A percentile compares a stretch with the other conserved stretches of the same genome.
Evolutionary conservation across 2,113 vertebrate genomes (phyloP).

Genomic region (Gymnobelideus leadbeateri): DNA sequence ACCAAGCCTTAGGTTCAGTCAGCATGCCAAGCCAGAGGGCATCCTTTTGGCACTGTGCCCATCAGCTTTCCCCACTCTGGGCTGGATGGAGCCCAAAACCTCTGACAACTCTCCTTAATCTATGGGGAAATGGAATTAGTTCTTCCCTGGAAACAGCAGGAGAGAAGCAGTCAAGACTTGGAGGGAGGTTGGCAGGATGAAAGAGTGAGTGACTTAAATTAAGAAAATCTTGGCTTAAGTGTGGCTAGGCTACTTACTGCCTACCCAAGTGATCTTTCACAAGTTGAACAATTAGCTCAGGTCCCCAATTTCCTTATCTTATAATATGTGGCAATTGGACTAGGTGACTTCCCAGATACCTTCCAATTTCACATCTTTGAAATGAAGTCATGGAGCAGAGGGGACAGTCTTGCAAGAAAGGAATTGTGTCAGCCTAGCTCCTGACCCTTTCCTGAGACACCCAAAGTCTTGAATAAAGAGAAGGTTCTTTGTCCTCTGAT

Average conservation of each 20-base stretch:
- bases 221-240: not conserved
- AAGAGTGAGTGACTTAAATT: not conserved
- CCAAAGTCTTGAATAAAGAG: not conserved
- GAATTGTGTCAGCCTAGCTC: not conserved
- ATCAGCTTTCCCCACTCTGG: slow-evolving; percentile 19
- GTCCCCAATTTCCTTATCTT: not conserved
- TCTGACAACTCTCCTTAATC: not conserved
- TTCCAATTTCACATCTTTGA: not conserved
- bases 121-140: not conserved
- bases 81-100: slow-evolving; percentile 9
- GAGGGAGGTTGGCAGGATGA: not conserved
- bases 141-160: slow-evolving; percentile 4
- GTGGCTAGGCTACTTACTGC: not conserved
- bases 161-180: not conserved
- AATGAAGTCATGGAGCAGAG: not conserved
- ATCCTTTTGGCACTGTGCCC: slow-evolving; percentile 41
- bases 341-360: not conserved
- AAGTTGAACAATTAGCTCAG: not conserved
- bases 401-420: not conserved
- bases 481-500: not conserved
- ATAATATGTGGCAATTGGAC: not conserved
- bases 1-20: slow-evolving; percentile 16
- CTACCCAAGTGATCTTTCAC: not conserved
- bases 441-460: not conserved
- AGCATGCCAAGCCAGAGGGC: slow-evolving; percentile 45